Evolutionary conservation across 2,888 invertebrate genomes (phyloP), one percentile per base, ranked within the genome.

Genomic region (Acronicta leporina): DNA sequence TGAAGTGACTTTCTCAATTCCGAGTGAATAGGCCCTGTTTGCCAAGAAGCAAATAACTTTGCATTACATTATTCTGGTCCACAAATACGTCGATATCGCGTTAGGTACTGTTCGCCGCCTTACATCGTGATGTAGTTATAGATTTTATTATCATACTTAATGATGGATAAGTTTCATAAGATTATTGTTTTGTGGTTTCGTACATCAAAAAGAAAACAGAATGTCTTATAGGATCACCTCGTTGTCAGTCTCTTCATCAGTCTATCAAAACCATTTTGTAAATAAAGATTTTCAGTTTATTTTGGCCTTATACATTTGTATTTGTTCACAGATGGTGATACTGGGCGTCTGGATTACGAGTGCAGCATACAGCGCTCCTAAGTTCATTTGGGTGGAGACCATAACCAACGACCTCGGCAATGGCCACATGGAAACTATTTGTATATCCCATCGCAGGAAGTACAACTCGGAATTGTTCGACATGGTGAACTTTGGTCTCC

Each of bases 351-450:
- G 98, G 98, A 94, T 97, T 53, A 95, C 97, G 15, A 97, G 98
- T 70, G 97, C 97, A 0, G 93, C 96, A 0, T 98, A 98, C 92
- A 97, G 97, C 67, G 96, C 96, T 3, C 98, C 98, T 0, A 97
- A 97, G 83, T 97, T 98, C 84, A 95, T 97, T 73, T 97, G 97
- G 95, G 97, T 97, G 74, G 96, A 97, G 83, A 97, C 97, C 0
- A 96, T 97, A 51, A 95, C 95, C 15, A 96, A 96, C 74, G 89
- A 94, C 45, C 91, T 96, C 11, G 94, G 92, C 20, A 94, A 95
- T 48, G 96, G 95, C 1, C 92, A 91, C 67, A 92, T 92, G 73
- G 97, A 97, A 82, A 96, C 96, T 0, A 96, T 97, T 65, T 97
- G 97, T 87, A 96, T 97, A 50, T 94, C 96, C 8, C 96, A 97